Conservation (phyloP, 2,113 vertebrate species). For the Nothoprocta perdicaria region DNA sequence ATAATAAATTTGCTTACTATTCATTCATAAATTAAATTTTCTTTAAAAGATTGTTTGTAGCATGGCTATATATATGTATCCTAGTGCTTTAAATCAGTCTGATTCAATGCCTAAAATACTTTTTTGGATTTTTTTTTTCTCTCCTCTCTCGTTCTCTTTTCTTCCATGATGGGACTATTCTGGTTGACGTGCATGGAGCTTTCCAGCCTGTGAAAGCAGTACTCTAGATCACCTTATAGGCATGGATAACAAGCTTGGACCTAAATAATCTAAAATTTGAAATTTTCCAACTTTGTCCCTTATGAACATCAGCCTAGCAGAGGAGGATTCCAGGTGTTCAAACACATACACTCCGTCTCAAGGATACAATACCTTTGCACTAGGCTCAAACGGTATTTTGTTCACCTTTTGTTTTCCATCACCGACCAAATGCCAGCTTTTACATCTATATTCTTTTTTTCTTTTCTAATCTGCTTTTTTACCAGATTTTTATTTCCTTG, state of each 20-base stretch:
- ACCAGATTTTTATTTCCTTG: accelerated
- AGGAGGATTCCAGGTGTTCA: background rate
- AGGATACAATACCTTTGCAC: background rate
- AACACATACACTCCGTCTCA: background rate
- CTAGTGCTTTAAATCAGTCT: background rate
- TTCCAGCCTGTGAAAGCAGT: background rate
- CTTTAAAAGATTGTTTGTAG: background rate
- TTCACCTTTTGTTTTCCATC: background rate
- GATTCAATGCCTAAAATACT: background rate
- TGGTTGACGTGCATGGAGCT: background rate
- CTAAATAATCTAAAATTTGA: background rate
- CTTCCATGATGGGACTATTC: background rate
- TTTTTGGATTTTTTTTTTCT: background rate
- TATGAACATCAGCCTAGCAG: background rate
- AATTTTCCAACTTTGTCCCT: background rate
- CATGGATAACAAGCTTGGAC: background rate
- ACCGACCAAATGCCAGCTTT: background rate
- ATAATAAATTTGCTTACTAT: background rate
- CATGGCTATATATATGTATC: background rate
- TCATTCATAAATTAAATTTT: background rate
- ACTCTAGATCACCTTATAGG: background rate
- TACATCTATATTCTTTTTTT: background rate
- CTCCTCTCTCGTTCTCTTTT: background rate
- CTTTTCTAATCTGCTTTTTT: background rate
- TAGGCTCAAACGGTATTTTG: background rate